Conservation (phyloP, 2,113 vertebrate species). For the Potamarius usumacintae region DNA sequence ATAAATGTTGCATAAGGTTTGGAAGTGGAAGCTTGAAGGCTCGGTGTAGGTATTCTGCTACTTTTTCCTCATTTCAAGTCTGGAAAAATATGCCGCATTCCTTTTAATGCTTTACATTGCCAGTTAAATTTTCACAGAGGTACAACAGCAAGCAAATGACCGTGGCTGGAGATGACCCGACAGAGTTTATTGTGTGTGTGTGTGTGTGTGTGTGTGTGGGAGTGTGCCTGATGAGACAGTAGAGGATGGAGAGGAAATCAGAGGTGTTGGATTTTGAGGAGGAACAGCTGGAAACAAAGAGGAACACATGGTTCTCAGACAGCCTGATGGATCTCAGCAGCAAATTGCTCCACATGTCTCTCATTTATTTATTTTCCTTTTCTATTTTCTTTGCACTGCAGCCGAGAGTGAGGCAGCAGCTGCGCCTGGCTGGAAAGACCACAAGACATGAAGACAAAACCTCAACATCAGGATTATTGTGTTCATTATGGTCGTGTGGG, state of each 20-base stretch:
- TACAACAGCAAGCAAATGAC: neutral
- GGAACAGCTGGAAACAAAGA: constrained; percentile 46
- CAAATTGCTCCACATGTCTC: constrained; percentile 11
- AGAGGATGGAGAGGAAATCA: constrained; percentile 30
- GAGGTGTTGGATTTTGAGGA: constrained; percentile 17
- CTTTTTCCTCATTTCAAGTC: neutral
- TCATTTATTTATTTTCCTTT: constrained; percentile 47
- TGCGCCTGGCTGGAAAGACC: constrained; percentile 32
- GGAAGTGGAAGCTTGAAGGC: neutral
- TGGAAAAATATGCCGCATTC: neutral
- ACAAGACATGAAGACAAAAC: constrained; percentile 36
- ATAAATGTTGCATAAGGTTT: neutral
- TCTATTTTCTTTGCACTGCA: constrained; percentile 43
- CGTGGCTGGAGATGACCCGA: neutral
- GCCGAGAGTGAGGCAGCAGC: constrained; percentile 39
- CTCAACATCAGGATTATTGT: constrained; percentile 14
- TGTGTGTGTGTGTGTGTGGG: constrained; percentile 13
- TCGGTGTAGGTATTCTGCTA: neutral
- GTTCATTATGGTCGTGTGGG: neutral
- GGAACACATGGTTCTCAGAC: constrained; percentile 23
- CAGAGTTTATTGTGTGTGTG: neutral
- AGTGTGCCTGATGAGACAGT: constrained; percentile 18
- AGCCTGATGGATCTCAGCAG: constrained; percentile 37
- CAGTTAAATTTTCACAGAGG: constrained; percentile 1
- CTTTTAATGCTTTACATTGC: neutral